Evolutionary conservation across 2,888 invertebrate genomes (phyloP).

Genomic region (Yponomeuta evonymella): DNA sequence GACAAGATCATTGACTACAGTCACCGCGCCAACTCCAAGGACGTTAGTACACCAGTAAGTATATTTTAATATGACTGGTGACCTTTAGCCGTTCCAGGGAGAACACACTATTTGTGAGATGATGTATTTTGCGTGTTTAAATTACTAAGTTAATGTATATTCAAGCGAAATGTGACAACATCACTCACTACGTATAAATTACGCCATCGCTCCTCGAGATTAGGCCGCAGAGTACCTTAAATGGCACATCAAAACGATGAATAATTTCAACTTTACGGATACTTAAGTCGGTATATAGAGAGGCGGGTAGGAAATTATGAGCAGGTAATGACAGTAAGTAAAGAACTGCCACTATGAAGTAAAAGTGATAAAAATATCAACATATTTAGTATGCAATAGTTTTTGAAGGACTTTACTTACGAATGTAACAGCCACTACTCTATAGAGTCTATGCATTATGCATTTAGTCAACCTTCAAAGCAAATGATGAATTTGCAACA

Average conservation of each 20-base stretch:
- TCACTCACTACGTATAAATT: constrained; percentile 64
- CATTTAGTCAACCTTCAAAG: background rate
- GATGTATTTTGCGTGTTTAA: background rate
- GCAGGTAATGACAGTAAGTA: background rate
- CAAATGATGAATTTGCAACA: background rate
- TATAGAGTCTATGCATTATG: background rate
- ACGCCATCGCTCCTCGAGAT: constrained; percentile 35
- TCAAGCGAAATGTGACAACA: constrained; percentile 18
- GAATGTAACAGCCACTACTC: background rate
- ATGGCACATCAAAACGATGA: constrained; percentile 18
- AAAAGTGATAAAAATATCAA: background rate
- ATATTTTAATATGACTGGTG: background rate
- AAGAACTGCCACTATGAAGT: background rate
- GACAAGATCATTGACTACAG: constrained; percentile 17
- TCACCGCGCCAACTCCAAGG: constrained; percentile 11
- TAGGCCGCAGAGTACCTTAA: constrained; percentile 38
- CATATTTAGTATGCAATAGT: no score
- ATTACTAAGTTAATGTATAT: constrained; percentile 16
- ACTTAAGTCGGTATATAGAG: background rate
- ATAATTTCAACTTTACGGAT: constrained; percentile 6
- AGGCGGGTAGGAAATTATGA: background rate
- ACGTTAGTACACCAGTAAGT: background rate
- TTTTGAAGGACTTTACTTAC: background rate
- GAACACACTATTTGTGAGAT: background rate
- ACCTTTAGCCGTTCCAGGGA: background rate